phyloP scores from a whole-genome alignment of 2,888 invertebrate genomes.

The Arge pagana region DNA sequence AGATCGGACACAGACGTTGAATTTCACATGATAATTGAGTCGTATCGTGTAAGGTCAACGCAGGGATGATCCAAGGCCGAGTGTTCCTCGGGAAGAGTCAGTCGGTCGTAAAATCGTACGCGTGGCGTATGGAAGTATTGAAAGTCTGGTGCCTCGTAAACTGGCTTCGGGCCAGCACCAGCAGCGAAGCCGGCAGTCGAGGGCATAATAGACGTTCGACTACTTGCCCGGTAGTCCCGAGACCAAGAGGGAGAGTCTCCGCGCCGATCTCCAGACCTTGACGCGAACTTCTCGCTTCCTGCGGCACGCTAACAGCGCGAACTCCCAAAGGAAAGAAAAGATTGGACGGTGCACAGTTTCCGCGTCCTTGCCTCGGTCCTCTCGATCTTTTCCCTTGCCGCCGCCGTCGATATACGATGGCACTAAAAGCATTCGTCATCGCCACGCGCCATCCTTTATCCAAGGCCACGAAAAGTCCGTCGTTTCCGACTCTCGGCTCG shows the following conservation, averaged over 20 bases:
- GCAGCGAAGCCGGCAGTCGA: slow-evolving; percentile 14
- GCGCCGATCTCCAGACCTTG: not conserved
- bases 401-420: slow-evolving; percentile 17
- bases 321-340: no score
- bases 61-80: not conserved
- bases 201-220: slow-evolving; percentile 19
- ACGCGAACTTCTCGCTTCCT: not conserved
- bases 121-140: slow-evolving; percentile 19
- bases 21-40: no score
- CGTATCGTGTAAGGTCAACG: no score
- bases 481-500: no score
- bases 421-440: slow-evolving; percentile 46
- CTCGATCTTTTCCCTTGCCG: not conserved
- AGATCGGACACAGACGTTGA: no score
- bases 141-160: slow-evolving; percentile 21
- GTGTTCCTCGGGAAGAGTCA: not conserved
- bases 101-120: slow-evolving; percentile 13
- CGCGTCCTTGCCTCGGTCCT: not conserved
- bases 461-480: slow-evolving; percentile 6
- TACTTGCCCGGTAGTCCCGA: slow-evolving; percentile 21
- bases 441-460: slow-evolving; percentile 44
- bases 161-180: slow-evolving; percentile 18
- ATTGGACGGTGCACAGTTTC: no score
- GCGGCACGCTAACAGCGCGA: no score
- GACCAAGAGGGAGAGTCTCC: slow-evolving; percentile 8